Conservation (phyloP, 2,797 vertebrate genomes). For the Notamacropus eugenii region DNA sequence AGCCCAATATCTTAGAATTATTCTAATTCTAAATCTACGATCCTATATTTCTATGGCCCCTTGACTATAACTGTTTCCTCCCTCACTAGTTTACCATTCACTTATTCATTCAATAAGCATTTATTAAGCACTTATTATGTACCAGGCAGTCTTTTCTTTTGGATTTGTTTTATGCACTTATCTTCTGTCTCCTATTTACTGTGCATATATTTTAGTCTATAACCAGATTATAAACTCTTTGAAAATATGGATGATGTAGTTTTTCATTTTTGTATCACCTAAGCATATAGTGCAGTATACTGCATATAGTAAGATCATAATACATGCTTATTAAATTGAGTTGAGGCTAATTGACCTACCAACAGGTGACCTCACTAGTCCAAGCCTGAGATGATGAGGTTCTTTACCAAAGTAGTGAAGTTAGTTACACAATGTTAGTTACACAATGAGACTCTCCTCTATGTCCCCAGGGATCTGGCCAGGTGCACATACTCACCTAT, state of each 20-base stretch:
- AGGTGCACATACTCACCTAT: too few species aligned
- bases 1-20: not conserved
- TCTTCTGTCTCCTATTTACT: not conserved
- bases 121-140: not conserved
- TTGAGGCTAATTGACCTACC: not conserved
- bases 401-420: not conserved
- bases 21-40: not conserved
- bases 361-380: not conserved
- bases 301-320: not conserved
- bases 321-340: not conserved
- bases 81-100: not conserved
- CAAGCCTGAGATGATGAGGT: not conserved
- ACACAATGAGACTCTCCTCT: too few species aligned
- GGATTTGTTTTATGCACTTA: not conserved
- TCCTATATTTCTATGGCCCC: not conserved
- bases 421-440: too few species aligned
- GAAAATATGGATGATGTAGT: not conserved
- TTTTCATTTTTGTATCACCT: not conserved
- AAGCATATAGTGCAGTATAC: not conserved
- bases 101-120: not conserved
- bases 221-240: not conserved
- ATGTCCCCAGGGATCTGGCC: too few species aligned
- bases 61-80: not conserved
- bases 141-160: not conserved
- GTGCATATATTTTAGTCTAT: not conserved